Evolutionary conservation across 2,113 vertebrate genomes (phyloP).

Genomic region (rabbit (Oryctolagus cuniculus)): mOryCun1.1 NC_091435.1:161140501-161141000

Average conservation of each 20-base stretch:
- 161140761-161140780: conserved; percentile 44
- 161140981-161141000: conserved; percentile 79
- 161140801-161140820: conserved; percentile 67
- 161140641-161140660: neutral
- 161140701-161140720: neutral
- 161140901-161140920: conserved; percentile 79
- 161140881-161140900: conserved; percentile 82
- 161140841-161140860: conserved; percentile 55
- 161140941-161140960: conserved; percentile 73
- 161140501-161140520: conserved; percentile 31
- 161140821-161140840: conserved; percentile 71
- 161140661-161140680: neutral
- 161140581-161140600: conserved; percentile 37
- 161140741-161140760: neutral
- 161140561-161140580: conserved; percentile 50
- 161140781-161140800: conserved; percentile 66
- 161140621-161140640: neutral
- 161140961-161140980: conserved; percentile 77
- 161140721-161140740: neutral
- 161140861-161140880: conserved; percentile 59
- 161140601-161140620: neutral
- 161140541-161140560: conserved; percentile 41
- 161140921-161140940: conserved; percentile 83
- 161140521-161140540: neutral
- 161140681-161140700: neutral